These are phyloP conservation scores for Nestor notabilis DNA, from an alignment of 2,113 vertebrate species.

Conservation along the genomic window DNA sequence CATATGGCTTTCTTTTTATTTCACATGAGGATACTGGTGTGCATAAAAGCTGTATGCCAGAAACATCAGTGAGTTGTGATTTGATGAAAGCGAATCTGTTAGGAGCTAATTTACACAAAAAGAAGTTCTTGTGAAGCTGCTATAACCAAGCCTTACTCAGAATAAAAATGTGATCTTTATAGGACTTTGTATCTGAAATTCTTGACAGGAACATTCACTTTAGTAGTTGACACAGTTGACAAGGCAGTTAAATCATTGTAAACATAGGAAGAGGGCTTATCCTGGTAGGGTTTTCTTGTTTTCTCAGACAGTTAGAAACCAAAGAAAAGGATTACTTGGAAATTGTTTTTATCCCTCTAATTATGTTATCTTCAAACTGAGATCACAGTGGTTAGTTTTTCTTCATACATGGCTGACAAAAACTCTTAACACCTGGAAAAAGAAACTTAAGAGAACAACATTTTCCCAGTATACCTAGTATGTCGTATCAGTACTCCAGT, in stretches of 20 bases:
- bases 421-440: not conserved
- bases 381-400: not conserved
- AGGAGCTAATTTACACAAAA: not conserved
- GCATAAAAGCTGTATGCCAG: not conserved
- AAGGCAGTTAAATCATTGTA: not conserved
- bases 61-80: not conserved
- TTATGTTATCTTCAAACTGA: not conserved
- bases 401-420: not conserved
- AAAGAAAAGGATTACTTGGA: not conserved
- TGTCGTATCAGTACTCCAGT: not conserved
- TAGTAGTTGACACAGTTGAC: not conserved
- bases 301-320: not conserved
- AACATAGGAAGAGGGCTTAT: not conserved
- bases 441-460: not conserved
- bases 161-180: not conserved
- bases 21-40: not conserved
- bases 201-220: not conserved
- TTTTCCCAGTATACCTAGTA: not conserved
- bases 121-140: not conserved
- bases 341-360: not conserved
- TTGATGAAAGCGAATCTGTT: not conserved
- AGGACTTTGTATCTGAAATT: not conserved
- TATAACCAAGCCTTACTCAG: not conserved
- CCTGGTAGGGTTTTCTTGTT: not conserved
- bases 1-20: not conserved